Evolutionary conservation across 2,888 invertebrate species (phyloP), one percentile per base, ranked within the genome.

Genomic region (Scotopteryx bipunctaria): DNA sequence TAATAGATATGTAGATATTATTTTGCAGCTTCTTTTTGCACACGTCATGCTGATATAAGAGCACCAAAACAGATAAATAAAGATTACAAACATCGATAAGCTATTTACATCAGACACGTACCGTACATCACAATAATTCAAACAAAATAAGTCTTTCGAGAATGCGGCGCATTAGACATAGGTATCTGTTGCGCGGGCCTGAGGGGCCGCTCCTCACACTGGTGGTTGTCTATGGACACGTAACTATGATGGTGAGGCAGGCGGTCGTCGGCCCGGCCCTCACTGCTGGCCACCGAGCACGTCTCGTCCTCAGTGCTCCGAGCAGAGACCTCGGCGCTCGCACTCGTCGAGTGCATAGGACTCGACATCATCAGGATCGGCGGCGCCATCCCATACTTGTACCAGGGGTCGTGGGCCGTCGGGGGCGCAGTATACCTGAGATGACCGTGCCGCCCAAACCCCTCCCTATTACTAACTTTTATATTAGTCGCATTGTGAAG

Each of bases 261-360:
- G 9, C 89, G 83, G 61, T 89, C 89, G 53, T 90, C 91, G 23
- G 88, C 87, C 13, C 92, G 91, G 61, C 92, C 92, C 55, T 92
- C 93, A 63, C 90, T 90, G 64, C 90, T 90, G 33, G 89, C 90
- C 59, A 90, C 88, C 3, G 92, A 92, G 59, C 93, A 92, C 50
- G 92, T 92, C 81, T 93, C 93, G 73, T 93, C 92, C 79, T 93
- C 93, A 42, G 93, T 92, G 55, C 92, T 91, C 51, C 92, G 84
- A 13, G 91, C 92, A 5, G 92, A 92, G 57, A 93, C 92, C 80
- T 93, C 93, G 33, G 93, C 93, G 62, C 90, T 90, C 29, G 89
- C 90, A 57, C 90, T 89, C 3, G 88, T 85, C 59, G 93, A 93
- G 69, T 93, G 93, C 81, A 93, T 91, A 29, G 93, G 93, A 62